Base-by-base conservation (phyloP, 2,888 invertebrate genomes). In the Aplocera efformata region DNA sequence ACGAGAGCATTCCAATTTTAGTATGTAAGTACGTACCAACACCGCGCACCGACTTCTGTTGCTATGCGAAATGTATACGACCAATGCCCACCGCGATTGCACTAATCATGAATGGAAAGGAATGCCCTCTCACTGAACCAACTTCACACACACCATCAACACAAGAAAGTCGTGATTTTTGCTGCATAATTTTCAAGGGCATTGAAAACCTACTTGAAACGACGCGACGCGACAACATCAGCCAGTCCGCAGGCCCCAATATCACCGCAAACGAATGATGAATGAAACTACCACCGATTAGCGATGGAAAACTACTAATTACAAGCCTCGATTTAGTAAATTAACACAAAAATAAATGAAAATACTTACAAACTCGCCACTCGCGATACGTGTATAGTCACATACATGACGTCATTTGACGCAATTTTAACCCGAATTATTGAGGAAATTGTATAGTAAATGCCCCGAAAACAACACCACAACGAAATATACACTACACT, bases 131-230 rank as follows among this genome's bases (percentile, higher is more conserved):
- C 66, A 62, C 60, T 63, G 53, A 60, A 53, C 36, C 63, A 48
- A 46, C 34, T 42, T 30, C 29, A 71, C 58, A 53, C 42, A 54
- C 53, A 60, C 58, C 68, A 66, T 60, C 67, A 72, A 60, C 60
- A 67, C 59, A 65, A 64, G 71, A 69, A 71, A 76, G 66, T 72
- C 72, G 68, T 70, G 70, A 79, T 77, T 80, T 85, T 80, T 78
- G 80, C 86, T 85, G 88, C 85, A 88, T 82, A 83, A 80, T 88
- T 85, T 89, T 89, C 88, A 89, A 89, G 88, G 88, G 84, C 88
- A 89, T 71, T 66, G 60, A 56, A 65, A 66, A 67, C 60, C 53
- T 65, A 64, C 58, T 46, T 34, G 48, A 39, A 42, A 35, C 40
- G 32, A 49, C 55, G 52, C 53, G 49, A 47, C 55, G 58, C 50